Base-by-base conservation (phyloP, 1,140 invertebrate species). In the Maconellicoccus hirsutus region DNA sequence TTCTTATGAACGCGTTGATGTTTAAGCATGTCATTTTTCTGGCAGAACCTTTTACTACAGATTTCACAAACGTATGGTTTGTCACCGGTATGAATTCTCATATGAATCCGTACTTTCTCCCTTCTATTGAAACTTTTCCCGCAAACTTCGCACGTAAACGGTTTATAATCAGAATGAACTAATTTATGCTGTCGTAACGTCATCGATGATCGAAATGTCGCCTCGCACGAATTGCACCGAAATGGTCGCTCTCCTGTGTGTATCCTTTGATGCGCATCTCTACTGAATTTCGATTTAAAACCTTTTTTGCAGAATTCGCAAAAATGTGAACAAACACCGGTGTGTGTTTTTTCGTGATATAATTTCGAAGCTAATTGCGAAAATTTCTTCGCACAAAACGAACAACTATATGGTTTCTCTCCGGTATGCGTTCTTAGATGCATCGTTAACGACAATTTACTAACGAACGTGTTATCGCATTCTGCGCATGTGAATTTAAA, bases 21-120 rank as follows among this genome's bases (percentile, higher is more conserved):
- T 42, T 80, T 80, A 0, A 78, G 69, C 79, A 80, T 79, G 22
- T 79, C 79, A 66, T 78, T 77, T 70, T 80, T 79, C 70, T 80
- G 80, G 0, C 79, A 78, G 74, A 84, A 84, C 8, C 70, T 73
- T 70, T 74, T 81, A 33, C 87, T 84, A 75, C 87, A 89, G 42
- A 86, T 83, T 71, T 85, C 83, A 76, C 90, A 93, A 0, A 85
- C 83, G 72, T 87, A 91, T 0, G 88, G 89, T 74, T 86, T 87
- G 74, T 89, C 87, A 0, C 88, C 92, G 0, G 91, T 93, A 75
- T 94, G 86, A 0, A 81, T 84, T 10, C 84, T 79, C 73, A 79
- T 78, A 14, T 84, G 83, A 59, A 84, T 82, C 39, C 83, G 83
- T 0, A 84, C 74, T 74, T 83, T 82, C 26, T 83, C 82, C 0